These are phyloP conservation scores for Agraylea sexmaculata DNA, from an alignment of 1,140 invertebrate species.

Conservation along the genomic window DNA sequence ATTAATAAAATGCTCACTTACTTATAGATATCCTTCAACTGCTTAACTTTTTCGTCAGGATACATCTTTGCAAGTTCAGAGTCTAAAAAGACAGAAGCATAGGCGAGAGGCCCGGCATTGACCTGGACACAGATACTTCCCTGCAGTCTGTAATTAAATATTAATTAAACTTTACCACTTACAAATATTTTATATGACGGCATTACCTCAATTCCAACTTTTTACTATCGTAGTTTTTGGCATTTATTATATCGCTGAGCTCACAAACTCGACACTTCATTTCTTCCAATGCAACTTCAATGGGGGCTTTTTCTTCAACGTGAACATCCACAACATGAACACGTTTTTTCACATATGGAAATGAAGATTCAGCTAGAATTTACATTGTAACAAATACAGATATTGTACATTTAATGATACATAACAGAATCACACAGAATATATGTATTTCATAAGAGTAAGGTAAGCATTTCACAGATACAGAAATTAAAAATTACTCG, in stretches of 20 bases:
- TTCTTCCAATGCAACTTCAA: constrained; percentile 89
- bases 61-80: constrained; percentile 55
- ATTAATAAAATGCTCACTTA: too few species aligned
- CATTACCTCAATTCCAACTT: constrained; percentile 68
- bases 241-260: constrained; percentile 71
- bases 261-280: constrained; percentile 78
- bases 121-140: constrained; percentile 87
- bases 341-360: constrained; percentile 87
- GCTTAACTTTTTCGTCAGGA: constrained; percentile 69
- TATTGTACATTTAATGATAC: constrained; percentile 1
- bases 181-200: not conserved
- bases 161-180: not conserved
- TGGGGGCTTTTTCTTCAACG: constrained; percentile 73
- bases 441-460: not conserved
- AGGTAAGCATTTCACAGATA: constrained; percentile 2
- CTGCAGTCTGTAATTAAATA: constrained; percentile 47
- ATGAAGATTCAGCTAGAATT: constrained; percentile 61
- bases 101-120: constrained; percentile 88
- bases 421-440: too few species aligned
- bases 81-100: constrained; percentile 81
- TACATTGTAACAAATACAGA: constrained; percentile 11
- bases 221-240: constrained; percentile 70
- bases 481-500: too few species aligned
- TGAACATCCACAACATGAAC: constrained; percentile 61
- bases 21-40: constrained; percentile 78